Evolutionary conservation across 2,888 invertebrate species (phyloP).

Genomic region (Pegoplata infirma): DNA sequence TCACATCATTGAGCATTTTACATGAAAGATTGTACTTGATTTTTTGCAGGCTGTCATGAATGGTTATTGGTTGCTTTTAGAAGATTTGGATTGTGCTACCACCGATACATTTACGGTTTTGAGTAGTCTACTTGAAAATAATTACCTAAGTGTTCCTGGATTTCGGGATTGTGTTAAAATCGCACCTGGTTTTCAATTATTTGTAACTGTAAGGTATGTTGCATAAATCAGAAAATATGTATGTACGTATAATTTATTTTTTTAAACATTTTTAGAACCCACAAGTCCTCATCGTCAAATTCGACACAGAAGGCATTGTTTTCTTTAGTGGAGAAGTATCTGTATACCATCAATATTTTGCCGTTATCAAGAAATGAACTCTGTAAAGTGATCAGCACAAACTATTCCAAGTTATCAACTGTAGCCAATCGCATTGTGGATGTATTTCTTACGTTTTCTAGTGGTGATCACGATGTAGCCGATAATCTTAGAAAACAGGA

Average conservation of each 20-base stretch:
- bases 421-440: slow-evolving; percentile 88
- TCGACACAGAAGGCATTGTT: slow-evolving; percentile 81
- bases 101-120: slow-evolving; percentile 94
- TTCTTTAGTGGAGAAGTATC: slow-evolving; percentile 88
- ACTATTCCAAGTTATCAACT: slow-evolving; percentile 85
- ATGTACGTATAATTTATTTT: too few species aligned
- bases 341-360: slow-evolving; percentile 89
- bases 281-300: slow-evolving; percentile 71
- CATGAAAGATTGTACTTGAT: too few species aligned
- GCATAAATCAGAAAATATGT: background rate
- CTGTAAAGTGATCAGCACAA: slow-evolving; percentile 83
- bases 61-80: slow-evolving; percentile 94
- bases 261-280: slow-evolving; percentile 69
- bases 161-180: slow-evolving; percentile 90
- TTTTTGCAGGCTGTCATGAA: slow-evolving; percentile 83
- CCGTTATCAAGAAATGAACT: slow-evolving; percentile 88
- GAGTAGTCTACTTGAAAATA: slow-evolving; percentile 90
- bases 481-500: slow-evolving; percentile 76
- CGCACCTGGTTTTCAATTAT: slow-evolving; percentile 92
- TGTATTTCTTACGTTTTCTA: slow-evolving; percentile 89
- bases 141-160: slow-evolving; percentile 90
- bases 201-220: slow-evolving; percentile 89
- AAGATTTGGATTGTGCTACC: slow-evolving; percentile 96
- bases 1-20: background rate
- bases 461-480: slow-evolving; percentile 81